Percentiles rank a stretch among this genome's conserved stretches.
phyloP scores from a whole-genome alignment of 2,888 invertebrate genomes.

The Luffia ferchaultella region DNA sequence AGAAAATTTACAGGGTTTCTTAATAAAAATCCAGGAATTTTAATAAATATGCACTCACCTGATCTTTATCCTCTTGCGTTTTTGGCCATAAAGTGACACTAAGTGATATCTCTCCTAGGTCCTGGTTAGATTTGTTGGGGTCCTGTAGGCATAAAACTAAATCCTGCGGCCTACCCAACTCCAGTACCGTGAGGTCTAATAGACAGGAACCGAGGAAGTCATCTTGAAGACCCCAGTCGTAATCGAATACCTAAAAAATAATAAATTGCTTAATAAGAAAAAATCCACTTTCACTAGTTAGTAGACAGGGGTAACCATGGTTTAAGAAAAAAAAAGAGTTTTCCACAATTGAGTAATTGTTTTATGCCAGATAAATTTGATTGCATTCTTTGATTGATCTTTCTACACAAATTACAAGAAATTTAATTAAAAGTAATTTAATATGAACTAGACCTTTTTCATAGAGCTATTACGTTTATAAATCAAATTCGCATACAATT shows the following conservation, averaged over 20 bases:
- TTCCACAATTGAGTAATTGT: too few species aligned
- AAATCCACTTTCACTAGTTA: conserved; percentile 2
- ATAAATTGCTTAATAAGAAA: too few species aligned
- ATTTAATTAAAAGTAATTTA: too few species aligned
- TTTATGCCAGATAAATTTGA: too few species aligned
- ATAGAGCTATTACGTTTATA: too few species aligned
- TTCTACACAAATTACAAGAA: too few species aligned
- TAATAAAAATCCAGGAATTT: background rate
- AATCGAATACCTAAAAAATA: conserved; percentile 85
- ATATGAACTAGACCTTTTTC: too few species aligned
- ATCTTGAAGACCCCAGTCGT: conserved; percentile 96
- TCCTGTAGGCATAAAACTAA: conserved; percentile 83
- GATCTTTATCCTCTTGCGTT: conserved; percentile 93
- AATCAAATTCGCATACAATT: too few species aligned
- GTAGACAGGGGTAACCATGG: too few species aligned
- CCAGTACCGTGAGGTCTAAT: conserved; percentile 84
- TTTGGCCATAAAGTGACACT: conserved; percentile 90
- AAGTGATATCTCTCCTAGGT: conserved; percentile 86
- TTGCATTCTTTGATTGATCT: too few species aligned
- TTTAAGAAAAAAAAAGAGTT: too few species aligned
- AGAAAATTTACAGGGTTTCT: too few species aligned
- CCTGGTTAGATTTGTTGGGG: conserved; percentile 69
- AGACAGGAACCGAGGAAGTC: conserved; percentile 96
- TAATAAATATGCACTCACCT: conserved; percentile 62
- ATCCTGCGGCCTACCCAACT: conserved; percentile 80